These are phyloP conservation scores for Crypturellus tataupa DNA, from an alignment of 2,797 vertebrate genomes.

Conservation along the genomic window DNA sequence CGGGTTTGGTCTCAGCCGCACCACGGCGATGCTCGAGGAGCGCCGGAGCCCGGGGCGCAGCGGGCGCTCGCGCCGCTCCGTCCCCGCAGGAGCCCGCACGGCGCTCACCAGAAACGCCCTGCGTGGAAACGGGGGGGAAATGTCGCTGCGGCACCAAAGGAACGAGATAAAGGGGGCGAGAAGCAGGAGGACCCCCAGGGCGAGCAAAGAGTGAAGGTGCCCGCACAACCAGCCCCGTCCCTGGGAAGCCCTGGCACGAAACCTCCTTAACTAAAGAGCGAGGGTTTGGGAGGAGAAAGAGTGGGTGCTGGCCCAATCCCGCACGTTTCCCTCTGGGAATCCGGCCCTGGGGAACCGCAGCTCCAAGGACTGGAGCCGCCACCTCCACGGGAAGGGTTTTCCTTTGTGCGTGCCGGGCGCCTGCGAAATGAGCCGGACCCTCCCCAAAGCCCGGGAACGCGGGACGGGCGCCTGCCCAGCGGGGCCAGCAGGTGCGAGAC, in stretches of 20 bases:
- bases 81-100: rapidly evolving
- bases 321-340: neutral
- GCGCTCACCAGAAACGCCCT: neutral
- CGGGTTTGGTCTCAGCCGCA: neutral
- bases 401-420: neutral
- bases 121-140: neutral
- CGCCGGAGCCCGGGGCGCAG: neutral
- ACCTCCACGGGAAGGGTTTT: neutral
- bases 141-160: neutral
- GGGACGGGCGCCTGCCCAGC: too few species aligned
- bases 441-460: neutral
- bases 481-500: neutral
- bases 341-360: neutral
- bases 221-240: rapidly evolving
- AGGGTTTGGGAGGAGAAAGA: neutral
- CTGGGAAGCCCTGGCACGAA: rapidly evolving
- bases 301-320: neutral
- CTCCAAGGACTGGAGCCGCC: neutral
- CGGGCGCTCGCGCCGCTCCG: neutral
- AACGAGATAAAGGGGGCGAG: neutral
- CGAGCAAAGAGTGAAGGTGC: neutral
- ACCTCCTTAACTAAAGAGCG: neutral
- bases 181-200: neutral
- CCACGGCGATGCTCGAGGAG: neutral
- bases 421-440: neutral